A percentile compares a stretch with the other conserved stretches of the same genome.
Evolutionary conservation across 2,888 invertebrate genomes (phyloP).

Genomic region (Eupithecia exiguata): DNA sequence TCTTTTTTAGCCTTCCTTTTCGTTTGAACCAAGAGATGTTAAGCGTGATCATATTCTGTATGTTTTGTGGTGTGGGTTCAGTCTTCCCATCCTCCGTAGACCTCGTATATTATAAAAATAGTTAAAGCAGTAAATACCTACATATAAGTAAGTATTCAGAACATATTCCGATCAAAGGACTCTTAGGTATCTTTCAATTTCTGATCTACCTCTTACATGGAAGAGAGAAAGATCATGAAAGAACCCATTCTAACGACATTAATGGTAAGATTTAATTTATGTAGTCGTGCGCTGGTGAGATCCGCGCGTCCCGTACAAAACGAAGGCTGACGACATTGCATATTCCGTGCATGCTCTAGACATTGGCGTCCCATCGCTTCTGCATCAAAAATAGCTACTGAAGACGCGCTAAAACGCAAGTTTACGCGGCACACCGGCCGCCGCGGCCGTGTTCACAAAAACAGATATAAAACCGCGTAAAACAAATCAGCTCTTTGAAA

Average conservation of each 20-base stretch:
- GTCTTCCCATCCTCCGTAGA: neutral
- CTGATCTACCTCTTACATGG: neutral
- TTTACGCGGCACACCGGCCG: constrained; percentile 74
- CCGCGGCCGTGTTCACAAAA: constrained; percentile 63
- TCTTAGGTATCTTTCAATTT: neutral
- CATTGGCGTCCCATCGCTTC: constrained; percentile 82
- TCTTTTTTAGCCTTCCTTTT: neutral
- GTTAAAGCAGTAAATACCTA: neutral
- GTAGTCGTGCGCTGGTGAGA: constrained; percentile 47
- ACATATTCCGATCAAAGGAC: neutral
- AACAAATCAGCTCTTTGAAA: constrained; percentile 21
- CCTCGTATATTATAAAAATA: neutral
- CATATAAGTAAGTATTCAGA: neutral
- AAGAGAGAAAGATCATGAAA: neutral
- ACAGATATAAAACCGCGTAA: constrained; percentile 44
- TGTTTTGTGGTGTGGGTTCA: neutral
- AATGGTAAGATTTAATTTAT: constrained; percentile 40
- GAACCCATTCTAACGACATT: neutral
- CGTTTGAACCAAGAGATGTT: neutral
- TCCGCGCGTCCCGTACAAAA: constrained; percentile 58
- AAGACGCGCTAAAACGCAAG: constrained; percentile 79
- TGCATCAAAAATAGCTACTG: constrained; percentile 83
- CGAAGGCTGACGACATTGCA: constrained; percentile 81
- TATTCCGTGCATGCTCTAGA: constrained; percentile 83
- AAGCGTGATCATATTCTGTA: neutral